phyloP scores from a whole-genome alignment of 2,113 vertebrate species.

The Percina caprodes region DNA sequence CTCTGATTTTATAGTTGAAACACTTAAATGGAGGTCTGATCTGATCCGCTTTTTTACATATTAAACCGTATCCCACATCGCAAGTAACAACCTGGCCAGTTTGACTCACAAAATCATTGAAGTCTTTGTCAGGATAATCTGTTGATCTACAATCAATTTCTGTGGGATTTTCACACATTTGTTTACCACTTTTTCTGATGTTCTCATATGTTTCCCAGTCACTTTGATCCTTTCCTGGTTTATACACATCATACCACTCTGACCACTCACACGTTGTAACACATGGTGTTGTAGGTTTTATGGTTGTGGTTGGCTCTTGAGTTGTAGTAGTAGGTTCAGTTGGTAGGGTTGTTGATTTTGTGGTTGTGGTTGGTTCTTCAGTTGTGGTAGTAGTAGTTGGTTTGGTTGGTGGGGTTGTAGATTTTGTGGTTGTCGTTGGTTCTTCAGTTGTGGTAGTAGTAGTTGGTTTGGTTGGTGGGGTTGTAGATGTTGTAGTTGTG shows the following conservation, averaged over 20 bases:
- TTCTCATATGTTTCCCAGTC: conserved; percentile 76
- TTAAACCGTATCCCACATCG: conserved; percentile 34
- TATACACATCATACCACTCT: conserved; percentile 66
- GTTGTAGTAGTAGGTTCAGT: neutral
- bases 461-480: neutral
- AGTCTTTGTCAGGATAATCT: neutral
- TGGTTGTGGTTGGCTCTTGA: neutral
- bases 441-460: neutral
- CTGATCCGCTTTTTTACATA: conserved; percentile 62
- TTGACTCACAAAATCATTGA: neutral
- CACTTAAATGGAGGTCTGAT: neutral
- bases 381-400: neutral
- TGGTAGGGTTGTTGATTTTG: neutral
- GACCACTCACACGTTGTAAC: conserved; percentile 55
- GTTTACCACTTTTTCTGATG: conserved; percentile 37
- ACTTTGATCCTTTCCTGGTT: conserved; percentile 7
- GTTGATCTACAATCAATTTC: conserved; percentile 46
- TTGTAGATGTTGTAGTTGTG: neutral
- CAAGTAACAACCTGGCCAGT: conserved; percentile 52
- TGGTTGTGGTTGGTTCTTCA: neutral
- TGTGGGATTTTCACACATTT: conserved; percentile 33
- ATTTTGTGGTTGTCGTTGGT: neutral
- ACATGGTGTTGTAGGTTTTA: conserved; percentile 18
- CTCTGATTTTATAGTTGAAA: conserved; percentile 58
- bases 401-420: neutral